Evolutionary conservation across 2,888 invertebrate species (phyloP), one percentile per base, ranked within the genome.

Genomic region (Drosophila macrothrix): DNA sequence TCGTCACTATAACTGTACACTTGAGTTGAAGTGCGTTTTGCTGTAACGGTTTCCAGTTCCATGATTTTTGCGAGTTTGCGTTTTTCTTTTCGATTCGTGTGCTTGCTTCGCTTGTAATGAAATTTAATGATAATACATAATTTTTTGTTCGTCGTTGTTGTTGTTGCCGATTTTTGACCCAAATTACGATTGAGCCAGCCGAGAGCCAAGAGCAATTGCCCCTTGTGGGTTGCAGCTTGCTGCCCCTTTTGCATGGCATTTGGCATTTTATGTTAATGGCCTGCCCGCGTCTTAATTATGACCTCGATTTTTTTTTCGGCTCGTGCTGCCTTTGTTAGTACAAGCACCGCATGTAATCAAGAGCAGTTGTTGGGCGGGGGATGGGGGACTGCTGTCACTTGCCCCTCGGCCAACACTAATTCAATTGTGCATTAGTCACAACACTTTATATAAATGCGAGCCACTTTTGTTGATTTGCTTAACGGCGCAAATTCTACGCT

Each of bases 81-180:
- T 79, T 86, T 83, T 83, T 76, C 64, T 66, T 73, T 62, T 68
- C 43, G 55, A 65, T 76, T 77, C 80, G 71, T 71, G 63, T 58
- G 56, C 39, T 14, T 58, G 56, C 39, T 14, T 67, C 68, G 81
- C 71, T 75, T 87, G 90, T 87, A 85, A 90, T 85, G 91, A 85
- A 90, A 85, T 90, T 85, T 85, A 90, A 90, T 89, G 90, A 85
- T 87, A 90, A 90, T 84, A 90, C 84, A 90, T 90, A 90, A 89
- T 85, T 90, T 84, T 67, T 46, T 46, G 35, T 35, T 22, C 22
- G 6, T 22, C 22, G 6, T 22, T 46, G 22, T 41, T 46, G 41
- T 63, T 60, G 50, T 39, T 49, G 53, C 64, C 64, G 78, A 75
- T 74, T 84, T 86, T 83, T 90, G 90, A 90, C 90, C 85, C 88